Evolutionary conservation across 2,797 vertebrate genomes (phyloP).

Genomic region (Characodon lateralis): DNA sequence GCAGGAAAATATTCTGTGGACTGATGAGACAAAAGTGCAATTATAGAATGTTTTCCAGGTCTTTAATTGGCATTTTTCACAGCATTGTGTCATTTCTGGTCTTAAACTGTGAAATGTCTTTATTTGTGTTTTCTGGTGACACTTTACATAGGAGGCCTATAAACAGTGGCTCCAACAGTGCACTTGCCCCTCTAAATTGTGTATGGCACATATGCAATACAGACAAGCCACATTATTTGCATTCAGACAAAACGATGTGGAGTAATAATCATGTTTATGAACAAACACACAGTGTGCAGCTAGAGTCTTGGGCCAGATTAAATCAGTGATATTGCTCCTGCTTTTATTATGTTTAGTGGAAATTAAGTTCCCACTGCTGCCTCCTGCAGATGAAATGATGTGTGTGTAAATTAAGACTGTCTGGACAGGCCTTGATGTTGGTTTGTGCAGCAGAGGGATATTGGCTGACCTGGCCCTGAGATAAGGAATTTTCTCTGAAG

Average conservation of each 20-base stretch:
- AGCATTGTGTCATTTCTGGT: too few species aligned
- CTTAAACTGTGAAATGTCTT: too few species aligned
- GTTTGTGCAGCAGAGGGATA: constrained; percentile 41
- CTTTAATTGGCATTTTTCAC: too few species aligned
- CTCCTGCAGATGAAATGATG: constrained; percentile 44
- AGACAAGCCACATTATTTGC: constrained; percentile 14
- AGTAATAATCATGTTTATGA: constrained; percentile 2
- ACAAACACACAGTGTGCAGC: constrained; percentile 1
- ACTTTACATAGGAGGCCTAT: constrained; percentile 1
- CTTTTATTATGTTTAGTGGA: constrained; percentile 77
- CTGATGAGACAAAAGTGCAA: too few species aligned
- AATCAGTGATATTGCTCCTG: constrained; percentile 75
- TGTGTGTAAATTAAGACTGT: constrained; percentile 21
- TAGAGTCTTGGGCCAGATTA: constrained; percentile 67
- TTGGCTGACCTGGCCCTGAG: constrained; percentile 52
- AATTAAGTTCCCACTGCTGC: constrained; percentile 66
- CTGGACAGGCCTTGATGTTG: constrained; percentile 27
- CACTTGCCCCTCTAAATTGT: constrained; percentile 5
- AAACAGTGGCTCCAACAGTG: neutral
- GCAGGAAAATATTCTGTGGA: too few species aligned
- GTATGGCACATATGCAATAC: constrained; percentile 5
- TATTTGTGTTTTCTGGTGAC: neutral
- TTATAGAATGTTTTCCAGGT: too few species aligned
- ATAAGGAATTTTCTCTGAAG: constrained; percentile 54
- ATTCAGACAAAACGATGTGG: constrained; percentile 38